A percentile compares a stretch with the other conserved stretches of the same genome.
Evolutionary conservation across 2,797 vertebrate genomes (phyloP).

Genomic region (Astyanax mexicanus): DNA sequence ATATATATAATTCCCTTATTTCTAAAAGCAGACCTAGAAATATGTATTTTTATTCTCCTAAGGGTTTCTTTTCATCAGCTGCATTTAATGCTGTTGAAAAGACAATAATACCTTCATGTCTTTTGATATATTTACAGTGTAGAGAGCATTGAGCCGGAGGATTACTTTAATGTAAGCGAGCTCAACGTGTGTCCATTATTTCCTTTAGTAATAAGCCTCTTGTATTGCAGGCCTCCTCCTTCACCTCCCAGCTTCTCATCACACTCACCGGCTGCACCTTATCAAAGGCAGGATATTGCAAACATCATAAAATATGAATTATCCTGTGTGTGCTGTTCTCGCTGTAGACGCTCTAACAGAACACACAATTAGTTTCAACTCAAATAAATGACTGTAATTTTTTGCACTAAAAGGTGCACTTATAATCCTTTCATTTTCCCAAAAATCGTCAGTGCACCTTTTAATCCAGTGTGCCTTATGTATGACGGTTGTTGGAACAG

Average conservation of each 20-base stretch:
- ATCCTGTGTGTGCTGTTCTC: constrained; percentile 3
- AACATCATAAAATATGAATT: constrained; percentile 49
- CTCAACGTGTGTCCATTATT: constrained; percentile 16
- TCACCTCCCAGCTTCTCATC: constrained; percentile 35
- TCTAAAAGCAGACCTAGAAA: constrained; percentile 12
- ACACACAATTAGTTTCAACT: no score
- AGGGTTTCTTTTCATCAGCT: background rate
- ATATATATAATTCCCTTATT: constrained; percentile 51
- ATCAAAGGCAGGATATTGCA: constrained; percentile 29
- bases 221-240: constrained; percentile 25
- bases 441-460: no score
- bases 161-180: constrained; percentile 15
- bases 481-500: no score
- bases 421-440: no score
- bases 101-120: background rate
- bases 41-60: background rate
- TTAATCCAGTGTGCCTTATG: no score
- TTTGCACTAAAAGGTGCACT: no score
- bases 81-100: background rate
- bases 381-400: no score
- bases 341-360: background rate
- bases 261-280: background rate
- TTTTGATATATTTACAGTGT: constrained; percentile 1
- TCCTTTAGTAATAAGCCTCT: constrained; percentile 29
- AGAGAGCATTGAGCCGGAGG: background rate